Base-by-base conservation (phyloP, 64 coral and sea anemone genomes). In the Actinia equina region DNA sequence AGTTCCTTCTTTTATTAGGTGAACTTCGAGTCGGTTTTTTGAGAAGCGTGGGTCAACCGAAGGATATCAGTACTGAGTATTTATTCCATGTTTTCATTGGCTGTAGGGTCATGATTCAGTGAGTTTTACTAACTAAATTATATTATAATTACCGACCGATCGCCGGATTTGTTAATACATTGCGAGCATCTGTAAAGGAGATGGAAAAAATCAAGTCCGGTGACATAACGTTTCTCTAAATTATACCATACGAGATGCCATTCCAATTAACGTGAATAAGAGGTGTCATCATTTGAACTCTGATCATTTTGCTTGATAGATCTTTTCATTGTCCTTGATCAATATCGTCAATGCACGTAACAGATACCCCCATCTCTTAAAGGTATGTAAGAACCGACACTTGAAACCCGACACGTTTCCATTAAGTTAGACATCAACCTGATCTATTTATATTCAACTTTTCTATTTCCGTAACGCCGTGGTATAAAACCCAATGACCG, bases 401-500 rank as follows among this genome's bases (percentile, higher is more conserved):
- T 74, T n/a, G 69, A 74, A 74, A 74, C 16, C 69, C 26, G 7
- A 74, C 26, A 74, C 69, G 69, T 74, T 74, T 74, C 69, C 69
- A 14, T 22, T 74, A 14, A 74, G 69, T 30, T 16, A 25, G 42
- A 74, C 69, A 74, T 74, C 26, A 74, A 26, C 69, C 25, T 37
- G 11, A 57, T 27, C 27, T 74, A 74, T 74, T 74, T 74, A 30
- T 74, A 41, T 11, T 16, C 42, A 81, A 9, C 78, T 18, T 7
- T 81, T 81, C 78, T 81, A 81, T 81, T 49, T 81, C 78, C 78
- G 78, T 81, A 52, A 81, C 78, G 78, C 78, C 42, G 11, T n/a
- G 78, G 78, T 81, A 81, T 81, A 81, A 81, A 81, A 81, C 6
- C 78, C 3, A 2, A 14, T 2, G 9, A 6, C n/a, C 3, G 17